Base-by-base conservation (phyloP, 2,797 vertebrate genomes). In the Phoeniculus purpureus region DNA sequence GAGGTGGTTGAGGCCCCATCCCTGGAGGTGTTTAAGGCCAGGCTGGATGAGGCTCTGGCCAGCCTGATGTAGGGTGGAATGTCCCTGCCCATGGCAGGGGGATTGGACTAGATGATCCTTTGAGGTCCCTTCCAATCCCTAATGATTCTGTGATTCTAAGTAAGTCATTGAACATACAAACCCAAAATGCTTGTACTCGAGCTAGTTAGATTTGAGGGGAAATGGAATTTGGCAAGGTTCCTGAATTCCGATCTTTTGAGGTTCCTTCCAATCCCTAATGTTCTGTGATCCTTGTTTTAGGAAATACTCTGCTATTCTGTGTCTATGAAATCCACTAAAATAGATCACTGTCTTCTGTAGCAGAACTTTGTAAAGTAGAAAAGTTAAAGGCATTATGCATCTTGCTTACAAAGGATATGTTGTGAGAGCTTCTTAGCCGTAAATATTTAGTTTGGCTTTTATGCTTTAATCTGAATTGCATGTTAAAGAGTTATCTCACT, bases 371-470 rank as follows among this genome's bases (percentile, higher is more conserved):
- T 66, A 50, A 84, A 70, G 27, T 26, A 86, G 58, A 75, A 81
- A 91, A 83, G 64, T 11, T 61, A 34, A 85, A 50, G 31, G 37
- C 37, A 25, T 59, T 54, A 32, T 70, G 21, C 8, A n/a, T 78
- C 32, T 47, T 83, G 48, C 50, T 83, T 87, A 59, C 7, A 50
- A 55, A 83, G 32, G 7, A 13, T 43, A 15, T n/a, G 8, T 62
- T 72, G 29, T 72, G 31, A 56, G 52, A 62, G 5, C 20, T 85
- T 52, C 43, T 62, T 81, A 59, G 52, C 32, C 18, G 2, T 77
- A 90, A 85, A 58, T 56, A 75, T 54, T 92, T 83, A 34, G 22
- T 77, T 78, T 48, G 12, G 17, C 77, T 90, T 89, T 90, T 89
- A 56, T 74, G 84, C 10, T 84, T 92, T 85, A 85, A 87, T 10